Percentiles rank a stretch among this genome's conserved stretches.
Evolutionary conservation across 2,113 vertebrate species (phyloP).

Genomic region (Sinocyclocheilus rhinocerous): DNA sequence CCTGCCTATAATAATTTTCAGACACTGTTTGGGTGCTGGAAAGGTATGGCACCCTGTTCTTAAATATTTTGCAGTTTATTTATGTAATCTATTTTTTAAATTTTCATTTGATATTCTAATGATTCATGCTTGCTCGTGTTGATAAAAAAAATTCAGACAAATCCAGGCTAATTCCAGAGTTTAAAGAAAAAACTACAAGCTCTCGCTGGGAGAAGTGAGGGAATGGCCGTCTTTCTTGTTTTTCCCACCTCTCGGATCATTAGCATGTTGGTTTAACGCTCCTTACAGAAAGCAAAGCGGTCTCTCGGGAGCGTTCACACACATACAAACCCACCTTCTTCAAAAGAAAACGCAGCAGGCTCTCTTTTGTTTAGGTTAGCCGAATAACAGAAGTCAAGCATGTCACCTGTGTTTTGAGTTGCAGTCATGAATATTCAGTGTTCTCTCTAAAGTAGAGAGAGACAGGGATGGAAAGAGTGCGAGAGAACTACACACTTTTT

Average conservation of each 20-base stretch:
- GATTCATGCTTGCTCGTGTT: constrained; percentile 25
- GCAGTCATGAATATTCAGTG: constrained; percentile 78
- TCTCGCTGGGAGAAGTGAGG: constrained; percentile 15
- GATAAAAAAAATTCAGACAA: neutral
- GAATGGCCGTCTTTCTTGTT: constrained; percentile 22
- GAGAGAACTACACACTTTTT: constrained; percentile 3
- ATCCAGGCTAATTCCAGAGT: neutral
- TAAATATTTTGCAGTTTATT: constrained; percentile 4
- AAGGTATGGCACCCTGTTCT: neutral
- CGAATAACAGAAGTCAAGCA: constrained; percentile 73
- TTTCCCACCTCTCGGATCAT: constrained; percentile 67
- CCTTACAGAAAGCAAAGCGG: constrained; percentile 63
- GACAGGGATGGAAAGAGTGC: neutral
- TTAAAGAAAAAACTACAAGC: neutral
- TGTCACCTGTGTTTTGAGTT: constrained; percentile 72
- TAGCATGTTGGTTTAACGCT: constrained; percentile 74
- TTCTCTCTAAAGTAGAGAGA: constrained; percentile 53
- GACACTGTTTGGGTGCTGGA: neutral
- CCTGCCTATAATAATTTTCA: constrained; percentile 14
- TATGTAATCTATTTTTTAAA: neutral
- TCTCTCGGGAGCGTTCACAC: constrained; percentile 66
- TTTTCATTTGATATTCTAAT: neutral
- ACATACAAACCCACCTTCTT: constrained; percentile 28
- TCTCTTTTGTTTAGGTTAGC: constrained; percentile 68
- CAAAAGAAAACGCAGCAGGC: constrained; percentile 61